Evolutionary conservation across 1,140 invertebrate genomes (phyloP).

Genomic region (Meloidogyne exigua): DNA sequence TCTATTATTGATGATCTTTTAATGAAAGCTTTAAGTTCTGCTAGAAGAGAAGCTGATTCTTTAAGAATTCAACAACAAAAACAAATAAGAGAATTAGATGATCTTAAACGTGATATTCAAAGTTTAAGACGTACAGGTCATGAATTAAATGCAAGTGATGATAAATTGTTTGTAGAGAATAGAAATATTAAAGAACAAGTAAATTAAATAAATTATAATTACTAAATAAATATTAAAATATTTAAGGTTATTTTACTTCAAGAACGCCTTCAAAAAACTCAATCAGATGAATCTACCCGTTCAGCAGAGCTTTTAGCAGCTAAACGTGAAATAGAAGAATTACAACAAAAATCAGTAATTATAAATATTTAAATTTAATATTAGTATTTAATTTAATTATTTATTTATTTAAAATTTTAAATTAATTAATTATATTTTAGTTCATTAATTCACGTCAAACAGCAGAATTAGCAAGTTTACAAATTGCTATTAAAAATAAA

Average conservation of each 20-base stretch:
- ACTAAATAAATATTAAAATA: conserved; percentile 1
- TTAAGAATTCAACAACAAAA: conserved; percentile 47
- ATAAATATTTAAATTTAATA: conserved; percentile 10
- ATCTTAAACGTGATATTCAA: conserved; percentile 43
- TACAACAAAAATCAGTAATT: conserved; percentile 42
- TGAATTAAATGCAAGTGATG: conserved; percentile 37
- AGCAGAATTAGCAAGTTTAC: conserved; percentile 37
- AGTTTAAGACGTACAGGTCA: conserved; percentile 31
- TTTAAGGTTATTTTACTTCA: conserved; percentile 32
- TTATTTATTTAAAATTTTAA: background rate
- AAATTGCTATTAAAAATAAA: conserved; percentile 33
- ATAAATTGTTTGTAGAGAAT: conserved; percentile 40
- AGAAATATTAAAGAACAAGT: conserved; percentile 41
- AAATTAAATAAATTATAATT: background rate
- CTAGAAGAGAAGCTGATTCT: conserved; percentile 43
- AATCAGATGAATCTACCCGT: conserved; percentile 30
- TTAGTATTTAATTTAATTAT: no score
- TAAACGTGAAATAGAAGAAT: conserved; percentile 41
- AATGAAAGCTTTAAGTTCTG: conserved; percentile 37
- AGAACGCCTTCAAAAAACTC: conserved; percentile 30
- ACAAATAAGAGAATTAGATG: conserved; percentile 49
- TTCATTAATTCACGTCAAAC: conserved; percentile 23
- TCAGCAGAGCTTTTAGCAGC: conserved; percentile 39
- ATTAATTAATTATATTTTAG: conserved; percentile 17
- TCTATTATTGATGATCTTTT: conserved; percentile 45